Evolutionary conservation across 2,113 vertebrate genomes (phyloP), one percentile per base, ranked within the genome.

Genomic region (Petromus typicus): DNA sequence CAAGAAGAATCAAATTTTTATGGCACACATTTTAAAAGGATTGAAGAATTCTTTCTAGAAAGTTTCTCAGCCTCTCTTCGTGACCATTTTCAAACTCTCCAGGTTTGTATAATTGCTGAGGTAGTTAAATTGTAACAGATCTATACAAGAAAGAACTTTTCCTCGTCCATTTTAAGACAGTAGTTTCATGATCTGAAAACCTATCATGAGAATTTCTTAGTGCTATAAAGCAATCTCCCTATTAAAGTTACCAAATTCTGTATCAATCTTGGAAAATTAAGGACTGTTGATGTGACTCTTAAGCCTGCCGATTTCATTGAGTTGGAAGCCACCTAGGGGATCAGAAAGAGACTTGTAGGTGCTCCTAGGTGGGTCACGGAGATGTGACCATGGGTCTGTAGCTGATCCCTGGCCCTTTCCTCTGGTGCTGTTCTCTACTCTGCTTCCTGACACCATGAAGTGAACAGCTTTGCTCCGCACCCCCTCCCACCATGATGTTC

Each of bases 211-310:
- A n/a, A 71, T 4, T 40, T 22, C 40, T 71, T 71, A 86, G 73
- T 57, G 1, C 8, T 73, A 37, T 20, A 89, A 94, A 43, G 1
- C 9, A 86, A 23, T 43, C 22, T 92, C 54, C 75, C 34, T 79
- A 56, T 63, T 93, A 57, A 81, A 61, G n/a, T 83, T 76, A 16
- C 34, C 66, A 95, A 92, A 87, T 86, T 79, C 25, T 75, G 80
- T 90, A 87, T 87, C 73, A 57, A 66, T 83, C 34, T 73, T 96
- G 87, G 69, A 73, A 92, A 57, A 57, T 27, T 80, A 16, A 92
- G 84, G 83, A 61, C 8, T 63, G 22, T 87, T 61, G 32, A 12
- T 40, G 37, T 37, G 37, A 11, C 20, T 71, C 11, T 11, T 71
- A 71, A 40, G 18, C 22, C 5, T 71, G 20, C 7, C 67, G 25